These are phyloP conservation scores for Periophthalmodon schlosseri DNA, from an alignment of 2,113 vertebrate species.

Conservation along the genomic window DNA sequence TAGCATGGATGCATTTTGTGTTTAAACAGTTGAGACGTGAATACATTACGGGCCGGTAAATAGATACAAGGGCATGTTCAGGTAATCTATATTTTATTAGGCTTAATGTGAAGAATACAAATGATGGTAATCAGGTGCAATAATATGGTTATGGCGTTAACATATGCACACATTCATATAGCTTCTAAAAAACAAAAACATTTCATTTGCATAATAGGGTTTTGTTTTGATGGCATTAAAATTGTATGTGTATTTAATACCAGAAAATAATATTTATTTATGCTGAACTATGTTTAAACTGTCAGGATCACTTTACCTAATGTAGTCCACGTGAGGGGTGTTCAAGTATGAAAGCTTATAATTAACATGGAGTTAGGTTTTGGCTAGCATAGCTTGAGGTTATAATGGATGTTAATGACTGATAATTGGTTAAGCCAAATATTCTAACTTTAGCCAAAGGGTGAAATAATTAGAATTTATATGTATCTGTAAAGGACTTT, in stretches of 20 bases:
- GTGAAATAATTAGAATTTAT: too few species aligned
- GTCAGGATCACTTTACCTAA: not conserved
- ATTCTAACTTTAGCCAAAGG: too few species aligned
- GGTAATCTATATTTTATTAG: constrained; percentile 11
- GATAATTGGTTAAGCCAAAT: too few species aligned
- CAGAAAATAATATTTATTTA: not conserved
- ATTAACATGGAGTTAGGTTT: not conserved
- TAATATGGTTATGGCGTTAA: constrained; percentile 7
- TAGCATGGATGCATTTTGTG: constrained; percentile 13
- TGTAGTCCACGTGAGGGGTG: not conserved
- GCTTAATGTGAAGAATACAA: not conserved
- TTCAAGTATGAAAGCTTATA: not conserved
- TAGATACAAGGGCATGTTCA: not conserved
- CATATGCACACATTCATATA: not conserved
- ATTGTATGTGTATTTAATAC: not conserved
- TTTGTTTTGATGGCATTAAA: not conserved
- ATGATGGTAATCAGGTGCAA: constrained; percentile 1
- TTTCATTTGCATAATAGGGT: not conserved
- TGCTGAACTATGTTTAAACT: not conserved
- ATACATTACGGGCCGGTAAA: not conserved
- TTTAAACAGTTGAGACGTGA: not conserved
- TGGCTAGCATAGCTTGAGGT: not conserved
- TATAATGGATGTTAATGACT: too few species aligned
- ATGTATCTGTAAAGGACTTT: too few species aligned
- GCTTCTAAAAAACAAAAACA: not conserved